These are phyloP conservation scores for Podabrus alpinus DNA, from an alignment of 2,888 invertebrate species.

Conservation along the genomic window DNA sequence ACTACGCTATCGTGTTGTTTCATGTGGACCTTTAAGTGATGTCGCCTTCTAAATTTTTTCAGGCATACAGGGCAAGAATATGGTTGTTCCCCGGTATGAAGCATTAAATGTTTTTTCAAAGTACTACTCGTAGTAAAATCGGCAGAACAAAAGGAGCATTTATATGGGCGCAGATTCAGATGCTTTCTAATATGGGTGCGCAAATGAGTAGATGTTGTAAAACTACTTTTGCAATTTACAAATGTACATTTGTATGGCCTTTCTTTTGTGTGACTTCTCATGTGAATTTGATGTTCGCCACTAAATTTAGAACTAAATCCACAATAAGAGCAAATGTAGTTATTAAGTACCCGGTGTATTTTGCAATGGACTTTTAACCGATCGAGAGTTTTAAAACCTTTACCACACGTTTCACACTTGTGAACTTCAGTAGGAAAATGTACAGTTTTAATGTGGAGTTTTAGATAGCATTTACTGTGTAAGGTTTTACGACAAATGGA, in stretches of 20 bases:
- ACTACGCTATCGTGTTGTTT: slow-evolving; percentile 28
- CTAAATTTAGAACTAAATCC: slow-evolving; percentile 37
- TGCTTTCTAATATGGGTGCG: slow-evolving; percentile 37
- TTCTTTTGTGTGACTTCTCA: slow-evolving; percentile 39
- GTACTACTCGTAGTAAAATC: slow-evolving; percentile 36
- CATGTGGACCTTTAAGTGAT: slow-evolving; percentile 39
- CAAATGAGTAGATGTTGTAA: slow-evolving; percentile 38
- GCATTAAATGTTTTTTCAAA: slow-evolving; percentile 39
- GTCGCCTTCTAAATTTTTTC: slow-evolving; percentile 36
- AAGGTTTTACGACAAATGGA: slow-evolving; percentile 40
- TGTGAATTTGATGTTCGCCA: slow-evolving; percentile 40
- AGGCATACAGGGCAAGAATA: slow-evolving; percentile 36
- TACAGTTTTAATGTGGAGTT: slow-evolving; percentile 37
- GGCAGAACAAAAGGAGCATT: slow-evolving; percentile 34
- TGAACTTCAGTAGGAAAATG: slow-evolving; percentile 37
- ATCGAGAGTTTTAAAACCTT: slow-evolving; percentile 36
- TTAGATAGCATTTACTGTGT: slow-evolving; percentile 36
- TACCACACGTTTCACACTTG: slow-evolving; percentile 38
- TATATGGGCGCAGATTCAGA: slow-evolving; percentile 36
- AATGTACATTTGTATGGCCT: slow-evolving; percentile 39
- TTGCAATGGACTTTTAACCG: slow-evolving; percentile 36
- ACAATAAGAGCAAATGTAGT: slow-evolving; percentile 37
- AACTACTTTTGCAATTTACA: slow-evolving; percentile 37
- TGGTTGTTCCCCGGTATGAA: slow-evolving; percentile 39
- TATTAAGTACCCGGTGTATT: slow-evolving; percentile 37